phyloP scores from a whole-genome alignment of 2,797 vertebrate genomes.

The Spheniscus humboldti region DNA sequence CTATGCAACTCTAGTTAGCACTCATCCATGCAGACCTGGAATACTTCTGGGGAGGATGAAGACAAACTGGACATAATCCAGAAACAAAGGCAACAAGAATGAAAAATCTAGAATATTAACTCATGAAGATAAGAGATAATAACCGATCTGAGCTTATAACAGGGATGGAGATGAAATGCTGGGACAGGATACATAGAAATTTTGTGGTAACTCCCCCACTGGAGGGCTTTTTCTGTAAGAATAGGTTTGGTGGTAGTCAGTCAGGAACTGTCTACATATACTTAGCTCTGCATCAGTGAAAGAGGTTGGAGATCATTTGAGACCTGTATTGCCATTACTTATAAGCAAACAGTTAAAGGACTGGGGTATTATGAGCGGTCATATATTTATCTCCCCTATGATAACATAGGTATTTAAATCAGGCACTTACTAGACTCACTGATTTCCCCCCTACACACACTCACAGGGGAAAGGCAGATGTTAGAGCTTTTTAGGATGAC shows the following conservation, averaged over 20 bases:
- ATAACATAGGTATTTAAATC: background rate
- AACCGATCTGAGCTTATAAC: background rate
- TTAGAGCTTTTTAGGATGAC: background rate
- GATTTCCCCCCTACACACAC: background rate
- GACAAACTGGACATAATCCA: background rate
- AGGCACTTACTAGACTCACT: background rate
- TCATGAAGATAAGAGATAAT: background rate
- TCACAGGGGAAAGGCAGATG: background rate
- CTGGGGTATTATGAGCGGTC: background rate
- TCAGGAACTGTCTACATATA: fast-evolving
- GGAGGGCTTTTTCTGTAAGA: background rate
- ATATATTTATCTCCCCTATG: background rate
- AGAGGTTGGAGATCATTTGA: background rate
- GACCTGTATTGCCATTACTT: background rate
- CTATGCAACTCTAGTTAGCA: background rate
- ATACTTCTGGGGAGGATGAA: background rate
- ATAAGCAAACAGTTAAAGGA: background rate
- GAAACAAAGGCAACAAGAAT: background rate
- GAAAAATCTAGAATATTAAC: background rate
- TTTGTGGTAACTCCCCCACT: background rate
- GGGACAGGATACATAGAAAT: background rate
- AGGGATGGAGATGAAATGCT: background rate
- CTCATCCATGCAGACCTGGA: background rate
- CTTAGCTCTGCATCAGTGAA: background rate
- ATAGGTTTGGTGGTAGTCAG: background rate